Base-by-base conservation (phyloP, 2,113 vertebrate genomes). In the Stictonetta naevosa region DNA sequence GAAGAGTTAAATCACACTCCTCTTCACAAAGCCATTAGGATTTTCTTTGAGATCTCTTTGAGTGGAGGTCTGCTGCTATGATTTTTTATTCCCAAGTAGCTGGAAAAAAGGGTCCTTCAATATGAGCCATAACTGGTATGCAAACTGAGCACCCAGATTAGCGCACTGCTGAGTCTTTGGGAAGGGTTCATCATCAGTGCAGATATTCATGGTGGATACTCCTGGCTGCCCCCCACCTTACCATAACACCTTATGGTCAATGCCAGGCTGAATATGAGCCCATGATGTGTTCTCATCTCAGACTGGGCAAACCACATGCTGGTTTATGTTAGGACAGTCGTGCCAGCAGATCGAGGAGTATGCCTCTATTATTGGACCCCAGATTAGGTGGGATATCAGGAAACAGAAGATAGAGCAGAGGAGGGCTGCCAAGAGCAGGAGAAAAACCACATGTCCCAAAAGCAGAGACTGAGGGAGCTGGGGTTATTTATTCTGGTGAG, bases 281-380 rank as follows among this genome's bases (percentile, higher is more conserved):
- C 72, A 4, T 0, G 0, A 67, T 29, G 1, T 13, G 7, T 13
- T 80, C 10, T 63, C 22, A 14, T 8, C 59, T 33, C 6, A 46
- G 73, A 44, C 2, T 48, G n/a, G n/a, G 11, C 11, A 80, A 72
- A 59, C 7, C 19, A 63, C 23, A 5, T 22, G 6, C 4, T 31
- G 11, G 13, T 6, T 25, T 62, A 6, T 10, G 5, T n/a, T 21
- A 79, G 31, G 11, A 74, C 3, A 83, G 19, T 3, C 7, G 28
- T 38, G 48, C 8, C 75, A 59, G 42, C 25, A 76, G 26, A 76
- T 4, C 2, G 2, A 60, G 1, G 28, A 36, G 7, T 42, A 0
- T 2, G 12, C 40, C 26, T 38, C 21, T 21, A 20, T 6, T 55
- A 4, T 17, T 77, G 31, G 20, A 26, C 8, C 5, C 6, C 12